Evolutionary conservation across 1,140 invertebrate genomes (phyloP).

Genomic region (Galleria mellonella): DNA sequence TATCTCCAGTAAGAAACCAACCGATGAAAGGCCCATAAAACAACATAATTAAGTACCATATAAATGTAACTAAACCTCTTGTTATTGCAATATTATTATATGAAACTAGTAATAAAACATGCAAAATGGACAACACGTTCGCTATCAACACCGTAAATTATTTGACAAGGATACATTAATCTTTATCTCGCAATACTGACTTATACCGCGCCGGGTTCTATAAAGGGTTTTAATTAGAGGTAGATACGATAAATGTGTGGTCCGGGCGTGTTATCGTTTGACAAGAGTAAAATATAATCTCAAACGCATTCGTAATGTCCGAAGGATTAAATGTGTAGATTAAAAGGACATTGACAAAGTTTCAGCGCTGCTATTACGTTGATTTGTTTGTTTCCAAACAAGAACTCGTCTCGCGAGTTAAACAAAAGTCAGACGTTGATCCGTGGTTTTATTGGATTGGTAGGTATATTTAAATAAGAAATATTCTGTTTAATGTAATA

Average conservation of each 20-base stretch:
- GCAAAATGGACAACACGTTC: slow-evolving; percentile 24
- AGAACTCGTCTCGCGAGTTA: too few relatives aligned
- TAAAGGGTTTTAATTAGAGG: slow-evolving; percentile 60
- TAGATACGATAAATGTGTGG: slow-evolving; percentile 55
- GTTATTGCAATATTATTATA: background rate
- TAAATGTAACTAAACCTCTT: too few relatives aligned
- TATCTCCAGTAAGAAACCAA: too few relatives aligned
- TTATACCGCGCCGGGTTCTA: slow-evolving; percentile 36
- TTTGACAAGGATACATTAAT: slow-evolving; percentile 55
- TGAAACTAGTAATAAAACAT: slow-evolving; percentile 9
- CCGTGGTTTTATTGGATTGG: too few relatives aligned
- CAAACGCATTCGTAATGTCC: slow-evolving; percentile 39
- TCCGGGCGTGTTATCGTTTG: slow-evolving; percentile 45
- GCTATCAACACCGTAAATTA: slow-evolving; percentile 56
- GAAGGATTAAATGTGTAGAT: slow-evolving; percentile 22
- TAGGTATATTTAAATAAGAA: too few relatives aligned
- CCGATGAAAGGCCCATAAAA: too few relatives aligned
- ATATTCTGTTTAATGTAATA: too few relatives aligned
- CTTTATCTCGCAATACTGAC: slow-evolving; percentile 51
- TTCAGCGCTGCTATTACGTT: slow-evolving; percentile 2
- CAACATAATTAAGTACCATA: too few relatives aligned
- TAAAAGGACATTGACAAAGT: slow-evolving; percentile 23
- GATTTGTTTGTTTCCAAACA: too few relatives aligned
- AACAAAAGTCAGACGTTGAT: too few relatives aligned
- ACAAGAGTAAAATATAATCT: slow-evolving; percentile 47